Conservation (phyloP, 2,888 invertebrate species). For the Conops quadrifasciatus region DNA sequence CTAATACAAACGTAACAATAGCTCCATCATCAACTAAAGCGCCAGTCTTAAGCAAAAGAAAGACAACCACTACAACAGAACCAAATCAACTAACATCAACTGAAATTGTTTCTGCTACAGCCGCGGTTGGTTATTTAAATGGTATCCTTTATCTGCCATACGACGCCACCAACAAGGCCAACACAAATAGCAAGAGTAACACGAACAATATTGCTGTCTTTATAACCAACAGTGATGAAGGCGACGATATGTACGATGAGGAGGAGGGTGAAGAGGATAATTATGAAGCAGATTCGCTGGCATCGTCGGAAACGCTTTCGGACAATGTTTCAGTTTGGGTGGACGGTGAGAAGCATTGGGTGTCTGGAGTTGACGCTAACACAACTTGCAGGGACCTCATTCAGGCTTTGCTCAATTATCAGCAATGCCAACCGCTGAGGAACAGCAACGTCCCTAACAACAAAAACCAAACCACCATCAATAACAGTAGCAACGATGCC, state of each 20-base stretch:
- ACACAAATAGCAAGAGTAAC: constrained; percentile 30
- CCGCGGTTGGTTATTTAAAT: constrained; percentile 36
- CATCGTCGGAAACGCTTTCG: constrained; percentile 53
- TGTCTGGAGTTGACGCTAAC: constrained; percentile 77
- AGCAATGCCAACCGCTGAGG: constrained; percentile 51
- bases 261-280: constrained; percentile 38
- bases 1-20: constrained; percentile 23
- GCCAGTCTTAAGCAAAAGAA: constrained; percentile 29
- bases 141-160: constrained; percentile 38
- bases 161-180: constrained; percentile 26
- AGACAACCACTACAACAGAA: constrained; percentile 16
- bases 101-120: constrained; percentile 30
- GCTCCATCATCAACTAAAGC: constrained; percentile 23
- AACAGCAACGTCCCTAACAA: constrained; percentile 21
- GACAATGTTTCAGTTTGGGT: constrained; percentile 81
- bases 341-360: constrained; percentile 80
- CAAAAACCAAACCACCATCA: constrained; percentile 31
- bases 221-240: not conserved
- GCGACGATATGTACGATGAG: constrained; percentile 35
- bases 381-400: constrained; percentile 85
- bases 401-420: constrained; percentile 73
- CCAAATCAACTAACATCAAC: constrained; percentile 38
- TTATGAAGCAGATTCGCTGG: constrained; percentile 51
- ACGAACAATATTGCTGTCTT: constrained; percentile 11
- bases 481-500: constrained; percentile 28